Evolutionary conservation across 2,888 invertebrate genomes (phyloP).

Genomic region (Dioctria linearis): DNA sequence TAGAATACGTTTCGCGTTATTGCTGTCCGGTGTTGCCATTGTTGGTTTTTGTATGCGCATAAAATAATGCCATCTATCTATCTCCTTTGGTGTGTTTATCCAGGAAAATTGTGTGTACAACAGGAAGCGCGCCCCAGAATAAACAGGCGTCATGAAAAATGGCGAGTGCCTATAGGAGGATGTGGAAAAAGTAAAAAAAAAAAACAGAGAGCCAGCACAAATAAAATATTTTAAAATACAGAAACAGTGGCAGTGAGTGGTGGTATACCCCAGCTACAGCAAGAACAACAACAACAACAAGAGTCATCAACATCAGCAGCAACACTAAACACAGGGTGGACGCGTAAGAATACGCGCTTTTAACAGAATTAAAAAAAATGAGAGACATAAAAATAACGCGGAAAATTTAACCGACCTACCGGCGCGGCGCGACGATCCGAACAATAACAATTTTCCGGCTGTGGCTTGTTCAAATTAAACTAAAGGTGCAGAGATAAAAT

Average conservation of each 20-base stretch:
- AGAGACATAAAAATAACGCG: conserved; percentile 22
- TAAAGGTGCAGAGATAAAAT: conserved; percentile 17
- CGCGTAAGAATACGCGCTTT: neutral
- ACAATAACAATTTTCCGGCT: conserved; percentile 23
- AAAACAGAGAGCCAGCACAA: neutral
- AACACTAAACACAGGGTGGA: neutral
- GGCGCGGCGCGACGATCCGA: neutral
- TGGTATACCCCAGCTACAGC: neutral
- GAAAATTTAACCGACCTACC: neutral
- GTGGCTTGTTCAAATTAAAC: conserved; percentile 40
- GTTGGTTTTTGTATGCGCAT: conserved; percentile 42
- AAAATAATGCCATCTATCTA: conserved; percentile 52
- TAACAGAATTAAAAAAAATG: conserved; percentile 28
- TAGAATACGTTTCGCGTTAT: conserved; percentile 40
- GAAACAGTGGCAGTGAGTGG: neutral
- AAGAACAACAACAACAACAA: no score
- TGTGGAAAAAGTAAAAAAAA: conserved; percentile 2
- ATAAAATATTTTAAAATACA: conserved; percentile 36
- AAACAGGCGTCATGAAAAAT: conserved; percentile 48
- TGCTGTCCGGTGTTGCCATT: conserved; percentile 40
- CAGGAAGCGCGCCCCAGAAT: conserved; percentile 16
- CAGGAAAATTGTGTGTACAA: conserved; percentile 48
- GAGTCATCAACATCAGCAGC: neutral
- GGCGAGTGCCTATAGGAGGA: conserved; percentile 11
- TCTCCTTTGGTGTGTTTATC: conserved; percentile 38